phyloP scores from a whole-genome alignment of 2,113 vertebrate genomes.

The Thalassoma bifasciatum region DNA sequence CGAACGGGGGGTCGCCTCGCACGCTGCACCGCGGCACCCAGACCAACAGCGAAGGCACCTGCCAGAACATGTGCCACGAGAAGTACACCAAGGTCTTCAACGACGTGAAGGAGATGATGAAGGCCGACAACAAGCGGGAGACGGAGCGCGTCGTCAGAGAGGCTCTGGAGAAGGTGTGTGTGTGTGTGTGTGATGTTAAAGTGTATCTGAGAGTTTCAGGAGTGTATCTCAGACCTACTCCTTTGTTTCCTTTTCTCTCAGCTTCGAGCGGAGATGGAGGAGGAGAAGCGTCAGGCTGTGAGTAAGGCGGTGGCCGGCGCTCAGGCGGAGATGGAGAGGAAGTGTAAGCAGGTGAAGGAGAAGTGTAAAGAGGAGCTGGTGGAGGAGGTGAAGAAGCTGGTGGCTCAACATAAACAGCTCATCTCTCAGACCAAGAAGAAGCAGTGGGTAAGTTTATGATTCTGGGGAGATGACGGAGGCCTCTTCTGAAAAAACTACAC shows the following conservation, averaged over 20 bases:
- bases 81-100: constrained; percentile 99
- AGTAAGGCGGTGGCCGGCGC: constrained; percentile 92
- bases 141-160: constrained; percentile 94
- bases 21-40: constrained; percentile 94
- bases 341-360: constrained; percentile 98
- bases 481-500: too few relatives aligned
- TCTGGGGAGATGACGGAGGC: too few relatives aligned
- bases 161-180: constrained; percentile 93
- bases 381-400: constrained; percentile 99
- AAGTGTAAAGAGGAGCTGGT: constrained; percentile 99
- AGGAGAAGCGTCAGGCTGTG: constrained; percentile 97
- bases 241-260: constrained; percentile 66
- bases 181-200: constrained; percentile 12
- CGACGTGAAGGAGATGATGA: constrained; percentile 99
- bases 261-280: constrained; percentile 98
- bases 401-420: constrained; percentile 95
- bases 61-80: constrained; percentile 99
- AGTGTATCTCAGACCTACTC: neutral
- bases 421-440: constrained; percentile 99
- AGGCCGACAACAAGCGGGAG: constrained; percentile 97
- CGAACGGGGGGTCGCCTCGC: constrained; percentile 90
- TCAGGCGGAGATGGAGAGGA: constrained; percentile 97
- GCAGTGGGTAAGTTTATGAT: constrained; percentile 99
- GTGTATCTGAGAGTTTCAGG: too few relatives aligned
- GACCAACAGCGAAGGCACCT: constrained; percentile 90